Evolutionary conservation across 2,113 vertebrate genomes (phyloP), one percentile per base, ranked within the genome.

Genomic region (Thermophis baileyi): DNA sequence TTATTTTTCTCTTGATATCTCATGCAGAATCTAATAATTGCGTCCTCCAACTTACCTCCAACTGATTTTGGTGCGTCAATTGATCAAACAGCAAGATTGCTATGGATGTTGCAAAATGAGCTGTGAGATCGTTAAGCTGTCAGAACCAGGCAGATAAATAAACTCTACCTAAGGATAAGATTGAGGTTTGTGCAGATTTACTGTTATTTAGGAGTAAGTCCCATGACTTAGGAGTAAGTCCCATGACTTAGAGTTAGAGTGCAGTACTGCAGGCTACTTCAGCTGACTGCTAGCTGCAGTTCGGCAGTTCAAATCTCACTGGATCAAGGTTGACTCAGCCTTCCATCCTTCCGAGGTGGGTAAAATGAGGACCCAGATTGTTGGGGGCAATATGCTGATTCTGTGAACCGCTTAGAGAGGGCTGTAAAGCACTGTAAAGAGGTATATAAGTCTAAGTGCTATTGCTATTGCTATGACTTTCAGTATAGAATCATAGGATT

Each of bases 1-100:
- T 93, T 95, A 81, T 93, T 94, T 93, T 95, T 93, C 93, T 94
- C 93, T 94, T 93, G 96, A 95, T 96, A 94, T 94, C 94, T 96
- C 91, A 95, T 85, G 96, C 95, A 94, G 96, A 96, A 95, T 89
- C 95, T 97, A 93, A 94, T 95, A 95, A 96, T 96, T 95, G 93
- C 87, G 90, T 95, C 94, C 96, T 53, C 50, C 95, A 94, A 96
- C 96, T 96, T 96, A 69, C 14, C 30, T 69, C 63, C 63, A 69
- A 69, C 63, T 69, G 30, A 81, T 44, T 81, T 81, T 81, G 74
- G 18, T 81, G 35, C 6, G 35, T 81, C 74, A 44, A 44, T 81
- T 81, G 35, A 81, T 10, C 74, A 81, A 44, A 22, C 7, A 81
- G 20, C 74, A 81, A 44, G 74, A 81, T 22, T 81, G 35, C 35